Conservation (phyloP, 2,888 invertebrate species). For the Hermaeophaga mercurialis region DNA sequence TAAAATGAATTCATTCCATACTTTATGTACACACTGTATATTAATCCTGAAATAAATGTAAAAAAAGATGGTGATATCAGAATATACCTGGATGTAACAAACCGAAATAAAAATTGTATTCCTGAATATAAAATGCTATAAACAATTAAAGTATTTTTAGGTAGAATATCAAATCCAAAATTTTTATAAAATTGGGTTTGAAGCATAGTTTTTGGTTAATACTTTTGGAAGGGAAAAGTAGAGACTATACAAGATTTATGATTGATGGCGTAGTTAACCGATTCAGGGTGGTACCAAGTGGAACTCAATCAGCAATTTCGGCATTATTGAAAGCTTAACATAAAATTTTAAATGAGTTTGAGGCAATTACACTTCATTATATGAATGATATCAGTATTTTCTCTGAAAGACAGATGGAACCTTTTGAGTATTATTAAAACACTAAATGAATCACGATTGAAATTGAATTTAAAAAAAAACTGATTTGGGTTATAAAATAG, state of each 20-base stretch:
- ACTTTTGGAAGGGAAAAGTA: constrained; percentile 42
- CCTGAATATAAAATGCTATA: constrained; percentile 9
- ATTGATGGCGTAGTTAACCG: constrained; percentile 36
- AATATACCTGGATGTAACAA: constrained; percentile 1
- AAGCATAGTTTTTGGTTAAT: constrained; percentile 21
- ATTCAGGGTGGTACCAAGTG: constrained; percentile 42
- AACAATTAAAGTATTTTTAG: too few species aligned
- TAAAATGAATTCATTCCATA: too few species aligned
- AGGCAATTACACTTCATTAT: constrained; percentile 13
- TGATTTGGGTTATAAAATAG: too few species aligned
- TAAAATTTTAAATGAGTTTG: constrained; percentile 16
- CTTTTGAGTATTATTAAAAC: constrained; percentile 31
- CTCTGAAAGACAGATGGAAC: constrained; percentile 8
- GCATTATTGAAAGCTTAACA: constrained; percentile 18
- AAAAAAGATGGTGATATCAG: constrained; percentile 1
- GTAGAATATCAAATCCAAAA: not conserved
- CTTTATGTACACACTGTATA: too few species aligned
- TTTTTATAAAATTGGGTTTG: constrained; percentile 13
- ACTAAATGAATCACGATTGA: constrained; percentile 40
- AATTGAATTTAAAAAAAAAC: constrained; percentile 45
- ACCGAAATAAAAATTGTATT: constrained; percentile 1
- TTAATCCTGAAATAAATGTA: constrained; percentile 5
- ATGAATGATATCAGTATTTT: constrained; percentile 22
- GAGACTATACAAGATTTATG: too few species aligned
- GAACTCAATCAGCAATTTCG: constrained; percentile 40